Conservation (phyloP, 2,113 vertebrate species). For the Menura novaehollandiae region DNA sequence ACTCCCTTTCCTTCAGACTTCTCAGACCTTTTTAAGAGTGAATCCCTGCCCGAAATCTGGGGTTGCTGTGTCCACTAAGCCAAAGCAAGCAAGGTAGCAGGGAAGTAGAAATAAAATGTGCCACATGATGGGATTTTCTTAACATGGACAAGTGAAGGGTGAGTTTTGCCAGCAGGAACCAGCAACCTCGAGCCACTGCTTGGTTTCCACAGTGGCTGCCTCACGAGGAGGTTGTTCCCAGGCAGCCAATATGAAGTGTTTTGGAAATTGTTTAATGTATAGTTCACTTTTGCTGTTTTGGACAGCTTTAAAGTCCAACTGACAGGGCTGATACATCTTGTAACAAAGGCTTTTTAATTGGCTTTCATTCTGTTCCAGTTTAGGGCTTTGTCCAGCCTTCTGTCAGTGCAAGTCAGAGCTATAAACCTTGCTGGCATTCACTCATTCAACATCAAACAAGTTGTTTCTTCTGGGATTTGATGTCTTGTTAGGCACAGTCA, state of each 20-base stretch:
- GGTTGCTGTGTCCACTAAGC: background rate
- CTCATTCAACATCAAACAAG: background rate
- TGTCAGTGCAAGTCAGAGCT: constrained; percentile 19
- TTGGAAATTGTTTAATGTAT: background rate
- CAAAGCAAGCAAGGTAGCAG: background rate
- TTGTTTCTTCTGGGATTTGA: constrained; percentile 29
- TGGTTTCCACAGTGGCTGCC: background rate
- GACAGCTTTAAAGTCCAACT: background rate
- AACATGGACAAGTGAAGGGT: rapidly evolving
- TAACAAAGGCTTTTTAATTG: constrained; percentile 42
- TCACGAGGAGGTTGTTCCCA: background rate
- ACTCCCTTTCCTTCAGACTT: background rate
- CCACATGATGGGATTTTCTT: background rate
- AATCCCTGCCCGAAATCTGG: background rate
- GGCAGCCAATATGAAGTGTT: background rate
- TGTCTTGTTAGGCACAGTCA: background rate
- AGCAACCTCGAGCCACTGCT: background rate
- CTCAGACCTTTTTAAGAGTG: background rate
- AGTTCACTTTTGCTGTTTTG: background rate
- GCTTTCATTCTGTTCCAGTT: constrained; percentile 17
- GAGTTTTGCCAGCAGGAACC: background rate
- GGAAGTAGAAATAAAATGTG: background rate
- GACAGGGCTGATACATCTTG: background rate
- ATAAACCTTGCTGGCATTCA: background rate
- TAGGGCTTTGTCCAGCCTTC: constrained; percentile 6